A percentile compares a stretch with the other conserved stretches of the same genome.
Evolutionary conservation across 1,140 invertebrate species (phyloP).

Genomic region (Drosophila melanica): DNA sequence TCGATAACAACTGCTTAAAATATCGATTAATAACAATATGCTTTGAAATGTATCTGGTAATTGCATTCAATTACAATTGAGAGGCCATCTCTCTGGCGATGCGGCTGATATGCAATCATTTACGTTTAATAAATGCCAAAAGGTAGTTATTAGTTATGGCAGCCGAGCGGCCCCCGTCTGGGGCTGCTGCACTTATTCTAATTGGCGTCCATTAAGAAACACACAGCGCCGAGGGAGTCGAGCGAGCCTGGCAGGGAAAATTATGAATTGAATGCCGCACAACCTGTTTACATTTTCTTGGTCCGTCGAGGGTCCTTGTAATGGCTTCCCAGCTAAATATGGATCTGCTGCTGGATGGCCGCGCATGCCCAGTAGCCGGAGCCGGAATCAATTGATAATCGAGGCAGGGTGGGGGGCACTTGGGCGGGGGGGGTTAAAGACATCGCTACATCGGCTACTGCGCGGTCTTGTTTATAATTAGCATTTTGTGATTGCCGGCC

Average conservation of each 20-base stretch:
- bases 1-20: slow-evolving; percentile 18
- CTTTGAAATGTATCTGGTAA: slow-evolving; percentile 41
- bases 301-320: slow-evolving; percentile 32
- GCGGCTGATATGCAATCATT: slow-evolving; percentile 59
- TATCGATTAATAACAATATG: slow-evolving; percentile 26
- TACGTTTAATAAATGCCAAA: slow-evolving; percentile 74
- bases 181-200: slow-evolving; percentile 64
- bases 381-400: background rate
- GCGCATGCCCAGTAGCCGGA: slow-evolving; percentile 73
- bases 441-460: slow-evolving; percentile 38
- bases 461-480: slow-evolving; percentile 76
- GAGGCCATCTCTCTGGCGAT: slow-evolving; percentile 21
- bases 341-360: slow-evolving; percentile 31
- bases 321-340: slow-evolving; percentile 36
- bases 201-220: slow-evolving; percentile 67
- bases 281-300: slow-evolving; percentile 32
- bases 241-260: slow-evolving; percentile 24
- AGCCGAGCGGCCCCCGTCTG: background rate
- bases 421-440: background rate
- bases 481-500: slow-evolving; percentile 73
- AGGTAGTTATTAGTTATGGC: slow-evolving; percentile 60
- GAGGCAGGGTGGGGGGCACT: slow-evolving; percentile 26
- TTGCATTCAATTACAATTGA: slow-evolving; percentile 64
- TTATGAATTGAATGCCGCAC: slow-evolving; percentile 67
- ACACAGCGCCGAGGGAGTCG: background rate